Base-by-base conservation (phyloP, 2,797 vertebrate genomes). In the Chelon auratus region DNA sequence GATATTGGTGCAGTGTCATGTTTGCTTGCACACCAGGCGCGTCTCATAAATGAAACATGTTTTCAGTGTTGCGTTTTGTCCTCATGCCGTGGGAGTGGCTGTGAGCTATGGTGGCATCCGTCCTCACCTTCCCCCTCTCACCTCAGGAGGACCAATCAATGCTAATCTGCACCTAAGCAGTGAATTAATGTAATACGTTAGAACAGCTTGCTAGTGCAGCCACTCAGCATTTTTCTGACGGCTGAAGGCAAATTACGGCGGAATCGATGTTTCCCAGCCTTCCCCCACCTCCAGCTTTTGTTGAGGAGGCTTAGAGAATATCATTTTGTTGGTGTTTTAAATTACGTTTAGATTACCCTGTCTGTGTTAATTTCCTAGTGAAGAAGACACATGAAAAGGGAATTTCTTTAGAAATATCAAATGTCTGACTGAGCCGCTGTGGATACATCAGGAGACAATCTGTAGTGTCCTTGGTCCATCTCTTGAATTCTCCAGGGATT, bases 221-320 rank as follows among this genome's bases (percentile, higher is more conserved):
- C n/a, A 59, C 86, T 93, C 89, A 92, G 89, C 88, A 83, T 83
- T 93, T 93, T 80, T 80, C 75, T 91, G 75, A 72, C 83, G 90
- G 89, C 87, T 80, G 62, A 84, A 91, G 91, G 86, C 83, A 89
- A 92, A 93, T 93, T 84, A 88, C 75, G 68, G 88, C 87, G 82
- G 88, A 94, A 93, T 95, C 92, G 73, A 78, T 92, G 88, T 63
- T 83, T 85, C 64, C 81, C 56, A 72, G 72, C 75, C 68, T 1
- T 58, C 47, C 51, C 61, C 55, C 59, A 43, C 70, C 75, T 75
- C 62, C 55, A 13, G 64, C 75, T 55, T 22, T 69, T 18, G 55
- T 75, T 45, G 48, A 55, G 54, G 61, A 79, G 42, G 59, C 64
- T 63, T 5, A 42, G 50, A 64, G 72, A 81, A 80, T 71, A 74